Evolutionary conservation across 2,888 invertebrate genomes (phyloP).

Genomic region (Anthrax anthrax): DNA sequence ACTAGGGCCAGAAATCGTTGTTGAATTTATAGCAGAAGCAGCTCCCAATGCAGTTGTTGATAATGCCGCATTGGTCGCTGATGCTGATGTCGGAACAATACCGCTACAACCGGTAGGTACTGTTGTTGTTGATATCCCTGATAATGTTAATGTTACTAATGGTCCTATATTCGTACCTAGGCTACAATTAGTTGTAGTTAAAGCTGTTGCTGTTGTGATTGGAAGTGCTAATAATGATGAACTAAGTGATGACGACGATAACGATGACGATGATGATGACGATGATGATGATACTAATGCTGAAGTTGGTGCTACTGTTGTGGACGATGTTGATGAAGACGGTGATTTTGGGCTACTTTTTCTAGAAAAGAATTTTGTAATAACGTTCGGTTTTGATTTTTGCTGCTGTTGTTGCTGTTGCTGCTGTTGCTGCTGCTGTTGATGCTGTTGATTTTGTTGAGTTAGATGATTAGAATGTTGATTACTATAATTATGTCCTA

Average conservation of each 20-base stretch:
- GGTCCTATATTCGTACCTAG: slow-evolving; percentile 17
- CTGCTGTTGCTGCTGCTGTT: slow-evolving; percentile 12
- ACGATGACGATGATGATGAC: slow-evolving; percentile 16
- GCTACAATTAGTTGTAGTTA: slow-evolving; percentile 30
- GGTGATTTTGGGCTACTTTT: slow-evolving; percentile 34
- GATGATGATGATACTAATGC: slow-evolving; percentile 13
- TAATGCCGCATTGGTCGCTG: not conserved
- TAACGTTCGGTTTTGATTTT: slow-evolving; percentile 34
- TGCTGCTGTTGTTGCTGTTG: slow-evolving; percentile 14
- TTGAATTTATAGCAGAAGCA: slow-evolving; percentile 4
- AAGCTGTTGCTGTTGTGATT: slow-evolving; percentile 26
- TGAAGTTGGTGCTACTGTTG: slow-evolving; percentile 21
- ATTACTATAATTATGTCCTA: slow-evolving; percentile 14
- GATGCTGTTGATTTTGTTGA: slow-evolving; percentile 13
- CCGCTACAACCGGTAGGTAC: slow-evolving; percentile 1
- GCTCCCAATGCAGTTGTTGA: slow-evolving; percentile 32
- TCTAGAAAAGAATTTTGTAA: slow-evolving; percentile 33
- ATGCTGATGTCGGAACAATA: slow-evolving; percentile 7
- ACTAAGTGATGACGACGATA: slow-evolving; percentile 18
- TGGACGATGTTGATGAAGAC: slow-evolving; percentile 16
- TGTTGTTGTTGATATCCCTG: slow-evolving; percentile 15
- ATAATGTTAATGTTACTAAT: slow-evolving; percentile 11
- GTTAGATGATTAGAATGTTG: slow-evolving; percentile 13
- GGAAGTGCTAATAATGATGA: slow-evolving; percentile 21
- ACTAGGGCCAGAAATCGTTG: slow-evolving; percentile 8